These are phyloP conservation scores for Chiroxiphia lanceolata DNA, from an alignment of 2,797 vertebrate genomes.

Conservation along the genomic window DNA sequence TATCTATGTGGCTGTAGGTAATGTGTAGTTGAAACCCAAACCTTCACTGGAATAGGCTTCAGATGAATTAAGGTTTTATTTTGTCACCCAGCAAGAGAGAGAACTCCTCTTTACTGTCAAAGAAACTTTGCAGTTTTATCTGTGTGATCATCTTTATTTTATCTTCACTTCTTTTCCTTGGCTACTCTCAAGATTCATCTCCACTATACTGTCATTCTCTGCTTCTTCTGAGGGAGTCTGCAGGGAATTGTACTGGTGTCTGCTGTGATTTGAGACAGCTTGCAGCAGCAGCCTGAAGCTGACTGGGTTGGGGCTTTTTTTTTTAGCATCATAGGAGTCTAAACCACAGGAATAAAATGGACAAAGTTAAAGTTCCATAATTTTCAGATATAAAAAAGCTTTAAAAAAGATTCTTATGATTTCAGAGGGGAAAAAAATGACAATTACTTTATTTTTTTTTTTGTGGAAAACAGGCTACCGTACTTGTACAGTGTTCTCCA, in stretches of 20 bases:
- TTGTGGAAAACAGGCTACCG: background rate
- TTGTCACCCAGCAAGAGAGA: background rate
- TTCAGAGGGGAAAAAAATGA: background rate
- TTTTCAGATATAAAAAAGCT: background rate
- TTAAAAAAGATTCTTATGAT: background rate
- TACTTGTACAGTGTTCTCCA: background rate
- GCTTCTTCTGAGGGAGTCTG: background rate
- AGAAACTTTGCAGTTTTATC: background rate
- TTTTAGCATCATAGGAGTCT: background rate
- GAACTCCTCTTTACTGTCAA: background rate
- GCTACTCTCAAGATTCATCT: background rate
- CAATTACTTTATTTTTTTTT: background rate
- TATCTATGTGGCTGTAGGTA: background rate
- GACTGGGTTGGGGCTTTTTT: background rate
- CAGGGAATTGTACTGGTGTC: background rate
- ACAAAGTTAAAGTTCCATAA: background rate
- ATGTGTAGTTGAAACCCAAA: background rate
- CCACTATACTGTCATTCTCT: background rate
- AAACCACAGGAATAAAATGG: background rate
- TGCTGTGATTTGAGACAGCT: slow-evolving; percentile 28
- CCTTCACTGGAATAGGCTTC: background rate
- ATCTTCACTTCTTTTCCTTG: background rate
- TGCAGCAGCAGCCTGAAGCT: background rate
- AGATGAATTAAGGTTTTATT: background rate
- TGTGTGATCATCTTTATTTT: slow-evolving; percentile 11